Conservation (phyloP, 2,888 invertebrate species). For the Hermodice carunculata region DNA sequence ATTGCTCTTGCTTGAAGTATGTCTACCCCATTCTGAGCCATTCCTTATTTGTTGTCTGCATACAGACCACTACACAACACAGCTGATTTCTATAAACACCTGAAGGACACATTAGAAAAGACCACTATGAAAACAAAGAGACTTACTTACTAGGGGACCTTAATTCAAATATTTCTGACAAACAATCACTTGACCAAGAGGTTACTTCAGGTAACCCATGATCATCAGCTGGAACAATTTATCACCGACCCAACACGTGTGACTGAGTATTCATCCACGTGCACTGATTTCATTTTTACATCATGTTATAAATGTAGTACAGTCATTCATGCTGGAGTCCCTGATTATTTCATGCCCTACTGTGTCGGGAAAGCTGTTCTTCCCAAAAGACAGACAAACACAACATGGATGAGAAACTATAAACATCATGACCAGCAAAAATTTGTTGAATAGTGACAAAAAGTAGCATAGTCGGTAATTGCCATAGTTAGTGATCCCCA, state of each 20-base stretch:
- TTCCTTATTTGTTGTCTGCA: too few species aligned
- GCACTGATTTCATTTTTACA: neutral
- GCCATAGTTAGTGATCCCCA: neutral
- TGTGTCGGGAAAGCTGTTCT: neutral
- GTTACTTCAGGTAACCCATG: neutral
- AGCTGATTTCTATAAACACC: too few species aligned
- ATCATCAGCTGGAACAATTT: neutral
- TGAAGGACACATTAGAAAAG: too few species aligned
- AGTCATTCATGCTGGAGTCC: neutral
- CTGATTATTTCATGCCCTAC: neutral
- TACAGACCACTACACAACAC: too few species aligned
- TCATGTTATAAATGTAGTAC: neutral
- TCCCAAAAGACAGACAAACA: neutral
- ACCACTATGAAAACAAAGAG: too few species aligned
- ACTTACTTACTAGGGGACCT: too few species aligned
- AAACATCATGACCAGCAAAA: neutral
- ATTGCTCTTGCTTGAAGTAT: too few species aligned
- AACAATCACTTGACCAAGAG: neutral
- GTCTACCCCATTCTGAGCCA: too few species aligned
- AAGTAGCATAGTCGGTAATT: neutral
- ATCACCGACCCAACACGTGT: conserved; percentile 1
- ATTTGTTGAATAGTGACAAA: neutral
- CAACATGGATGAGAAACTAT: neutral
- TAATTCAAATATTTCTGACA: too few species aligned
- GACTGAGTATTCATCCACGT: neutral